phyloP scores from a whole-genome alignment of 2,797 vertebrate genomes.

The Coluber constrictor region DNA sequence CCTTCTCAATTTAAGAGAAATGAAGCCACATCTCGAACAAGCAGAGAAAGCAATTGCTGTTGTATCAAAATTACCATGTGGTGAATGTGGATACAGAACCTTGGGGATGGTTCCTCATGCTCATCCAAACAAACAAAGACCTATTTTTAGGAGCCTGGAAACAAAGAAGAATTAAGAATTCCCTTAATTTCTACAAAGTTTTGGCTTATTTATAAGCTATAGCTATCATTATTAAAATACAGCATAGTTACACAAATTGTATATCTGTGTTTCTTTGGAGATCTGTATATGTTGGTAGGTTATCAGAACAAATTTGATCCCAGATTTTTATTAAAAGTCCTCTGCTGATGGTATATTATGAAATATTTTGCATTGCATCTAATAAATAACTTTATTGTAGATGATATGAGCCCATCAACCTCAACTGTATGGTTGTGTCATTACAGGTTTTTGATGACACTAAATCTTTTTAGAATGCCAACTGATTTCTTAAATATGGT shows the following conservation, averaged over 20 bases:
- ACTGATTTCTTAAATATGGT: not conserved
- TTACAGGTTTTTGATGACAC: not conserved
- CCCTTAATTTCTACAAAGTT: not conserved
- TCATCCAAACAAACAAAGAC: not conserved
- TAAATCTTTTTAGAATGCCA: not conserved
- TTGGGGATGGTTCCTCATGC: not conserved
- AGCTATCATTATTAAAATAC: conserved; percentile 13
- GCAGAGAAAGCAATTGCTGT: not conserved
- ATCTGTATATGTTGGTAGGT: not conserved
- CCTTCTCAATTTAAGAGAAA: not conserved
- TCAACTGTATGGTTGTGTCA: not conserved
- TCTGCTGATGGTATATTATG: not conserved
- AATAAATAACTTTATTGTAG: not conserved
- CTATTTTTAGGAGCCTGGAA: not conserved
- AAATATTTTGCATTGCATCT: not conserved
- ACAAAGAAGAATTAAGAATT: not conserved
- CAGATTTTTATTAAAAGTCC: not conserved
- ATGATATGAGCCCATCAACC: not conserved
- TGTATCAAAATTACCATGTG: not conserved
- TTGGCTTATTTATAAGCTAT: not conserved
- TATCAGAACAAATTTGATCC: not conserved
- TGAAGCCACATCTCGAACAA: not conserved
- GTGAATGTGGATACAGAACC: not conserved
- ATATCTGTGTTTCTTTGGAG: not conserved
- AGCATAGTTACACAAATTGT: not conserved